phyloP scores from a whole-genome alignment of 2,888 invertebrate species.

The Athripsodes cinereus region DNA sequence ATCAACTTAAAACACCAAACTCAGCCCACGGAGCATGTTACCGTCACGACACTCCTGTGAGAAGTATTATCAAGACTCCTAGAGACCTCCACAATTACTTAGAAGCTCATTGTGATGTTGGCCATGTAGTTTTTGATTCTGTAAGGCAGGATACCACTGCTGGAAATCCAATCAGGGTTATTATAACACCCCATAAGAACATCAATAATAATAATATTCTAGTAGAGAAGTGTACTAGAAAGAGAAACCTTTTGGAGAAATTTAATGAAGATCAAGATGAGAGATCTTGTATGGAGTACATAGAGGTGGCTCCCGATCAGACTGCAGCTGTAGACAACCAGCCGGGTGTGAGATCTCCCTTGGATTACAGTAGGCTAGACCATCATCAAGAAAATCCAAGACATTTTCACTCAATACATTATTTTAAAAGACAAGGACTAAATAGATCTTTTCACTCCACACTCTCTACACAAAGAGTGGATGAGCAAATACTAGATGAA shows the following conservation, averaged over 20 bases:
- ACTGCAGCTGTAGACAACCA: conserved; percentile 48
- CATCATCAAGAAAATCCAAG: conserved; percentile 33
- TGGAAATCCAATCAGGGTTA: conserved; percentile 36
- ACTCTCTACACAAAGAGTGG: conserved; percentile 44
- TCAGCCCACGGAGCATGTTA: conserved; percentile 13
- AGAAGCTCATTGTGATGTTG: conserved; percentile 40
- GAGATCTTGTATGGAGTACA: conserved; percentile 45
- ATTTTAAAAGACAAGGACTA: conserved; percentile 43
- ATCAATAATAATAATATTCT: conserved; percentile 35
- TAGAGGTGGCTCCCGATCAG: conserved; percentile 44
- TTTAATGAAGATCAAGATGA: conserved; percentile 41
- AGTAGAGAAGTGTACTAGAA: conserved; percentile 46
- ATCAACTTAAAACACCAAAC: conserved; percentile 12
- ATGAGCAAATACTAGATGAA: conserved; percentile 48
- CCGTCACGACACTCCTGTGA: conserved; percentile 30
- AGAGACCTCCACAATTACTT: conserved; percentile 49
- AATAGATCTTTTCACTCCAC: conserved; percentile 49
- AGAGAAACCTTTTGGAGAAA: conserved; percentile 39
- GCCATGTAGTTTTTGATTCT: conserved; percentile 20
- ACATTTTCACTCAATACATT: conserved; percentile 5
- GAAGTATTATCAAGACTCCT: conserved; percentile 48
- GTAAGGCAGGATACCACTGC: conserved; percentile 37
- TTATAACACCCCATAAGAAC: conserved; percentile 34
- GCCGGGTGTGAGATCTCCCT: conserved; percentile 46
- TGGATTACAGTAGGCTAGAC: conserved; percentile 44